Base-by-base conservation (phyloP, 30 jellyfish, hydroid and myxozoan genomes). In the Mastigias papua region DNA sequence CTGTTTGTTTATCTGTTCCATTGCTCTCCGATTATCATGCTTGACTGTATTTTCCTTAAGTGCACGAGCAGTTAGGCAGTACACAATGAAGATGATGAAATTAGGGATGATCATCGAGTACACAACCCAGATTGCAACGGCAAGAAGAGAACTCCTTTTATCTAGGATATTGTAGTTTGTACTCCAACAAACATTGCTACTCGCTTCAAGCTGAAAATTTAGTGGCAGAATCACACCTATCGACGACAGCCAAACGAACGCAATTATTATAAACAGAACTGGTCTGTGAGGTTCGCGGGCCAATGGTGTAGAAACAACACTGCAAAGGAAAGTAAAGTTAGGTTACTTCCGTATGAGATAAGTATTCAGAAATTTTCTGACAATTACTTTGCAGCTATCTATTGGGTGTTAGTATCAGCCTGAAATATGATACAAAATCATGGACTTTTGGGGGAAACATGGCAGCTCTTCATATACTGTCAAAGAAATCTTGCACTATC, bases 11-110 rank as follows among this genome's bases (percentile, higher is more conserved):
- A n/a, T n/a, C n/a, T n/a, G n/a, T n/a, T n/a, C n/a, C n/a, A n/a
- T 30, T 62, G 49, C 34, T 79, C 13, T 80, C 13, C 50, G 31
- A 26, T 79, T 79, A 21, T 80, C 90, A 79, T 79, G 90, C 61
- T 21, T 31, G 0, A 42, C 60, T 20, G 80, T 79, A 30, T 65
- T 65, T 20, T 62, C 51, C 30, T 79, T 60, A 34, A 79, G 33
- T 11, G 79, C 90, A 33, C 54, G 68, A 0, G 57, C 81, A 30
- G 90, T 34, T 27, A 57, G 79, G 25, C 69, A 63, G 70, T 79
- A 79, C 11, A 35, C 80, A 49, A 79, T 33, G 34, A 63, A 26
- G 0, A 79, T 58, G 80, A 79, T 60, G 51, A 79, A 7, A 30
- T 37, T 61, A 4, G 90, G 90, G 29, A 79, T 79, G 80, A 26